Evolutionary conservation across 2,113 vertebrate species (phyloP).

Genomic region (Lampris incognitus): DNA sequence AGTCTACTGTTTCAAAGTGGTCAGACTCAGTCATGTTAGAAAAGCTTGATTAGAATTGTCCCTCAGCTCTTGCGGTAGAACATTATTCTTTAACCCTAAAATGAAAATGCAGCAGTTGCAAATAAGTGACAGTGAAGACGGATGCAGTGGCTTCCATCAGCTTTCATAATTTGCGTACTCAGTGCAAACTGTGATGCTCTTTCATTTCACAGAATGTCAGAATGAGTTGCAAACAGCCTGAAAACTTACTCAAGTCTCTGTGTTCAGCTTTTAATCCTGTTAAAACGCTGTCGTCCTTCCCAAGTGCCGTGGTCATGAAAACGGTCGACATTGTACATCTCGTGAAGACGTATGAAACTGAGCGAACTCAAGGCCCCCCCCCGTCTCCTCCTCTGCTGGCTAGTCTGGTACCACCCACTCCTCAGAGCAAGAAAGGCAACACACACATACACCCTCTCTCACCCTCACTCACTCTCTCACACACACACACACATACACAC

Average conservation of each 20-base stretch:
- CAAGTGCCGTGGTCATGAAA: conserved; percentile 6
- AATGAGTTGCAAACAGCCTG: neutral
- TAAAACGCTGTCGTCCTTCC: neutral
- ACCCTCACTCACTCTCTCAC: neutral
- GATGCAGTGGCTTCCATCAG: neutral
- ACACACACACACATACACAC: neutral
- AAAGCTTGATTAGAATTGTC: no score
- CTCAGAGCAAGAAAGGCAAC: conserved; percentile 12
- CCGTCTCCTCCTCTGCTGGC: neutral
- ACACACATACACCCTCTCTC: neutral
- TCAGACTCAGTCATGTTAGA: no score
- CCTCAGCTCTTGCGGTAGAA: no score
- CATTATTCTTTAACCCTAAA: no score
- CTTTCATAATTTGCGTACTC: neutral
- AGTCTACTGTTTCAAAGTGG: no score
- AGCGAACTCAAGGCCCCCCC: no score
- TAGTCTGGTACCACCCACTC: conserved; percentile 24
- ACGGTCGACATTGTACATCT: conserved; percentile 11
- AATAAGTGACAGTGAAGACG: no score
- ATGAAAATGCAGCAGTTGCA: no score
- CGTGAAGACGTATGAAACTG: neutral
- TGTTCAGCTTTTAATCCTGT: neutral
- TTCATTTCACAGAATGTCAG: neutral
- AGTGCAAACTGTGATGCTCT: no score
- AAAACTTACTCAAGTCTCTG: conserved; percentile 37